Evolutionary conservation across 1,140 invertebrate species (phyloP), one percentile per base, ranked within the genome.

Genomic region (Saccostrea glomerata): DNA sequence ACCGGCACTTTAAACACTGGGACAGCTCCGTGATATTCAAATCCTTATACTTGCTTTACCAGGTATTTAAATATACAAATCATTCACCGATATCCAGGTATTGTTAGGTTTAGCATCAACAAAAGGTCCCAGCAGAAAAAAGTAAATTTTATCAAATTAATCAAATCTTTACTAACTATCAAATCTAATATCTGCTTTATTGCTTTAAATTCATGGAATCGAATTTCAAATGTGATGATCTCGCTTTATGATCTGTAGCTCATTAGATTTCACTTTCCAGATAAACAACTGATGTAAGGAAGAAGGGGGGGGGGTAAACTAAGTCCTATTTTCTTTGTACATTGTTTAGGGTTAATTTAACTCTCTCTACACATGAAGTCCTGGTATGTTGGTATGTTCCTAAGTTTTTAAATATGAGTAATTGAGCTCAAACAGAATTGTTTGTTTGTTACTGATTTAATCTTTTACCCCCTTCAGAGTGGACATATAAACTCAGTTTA

Each of bases 361-460:
- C 12, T 36, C 11, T 77, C 30, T 77, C 11, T 77, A 36, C 70
- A 25, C 70, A 77, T 77, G 70, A 77, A 77, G 13, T 12, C 23
- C 30, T 36, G 70, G 25, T 77, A 12, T 25, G 70, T 77, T 36
- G 70, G 25, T 77, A 12, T 25, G 70, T 77, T 9, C 25, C 23
- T 20, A 63, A 63, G 25, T 30, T 25, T 30, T 77, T 77, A 77
- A 77, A 77, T 77, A 25, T 30, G 23, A 77, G 70, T 77, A 77
- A 77, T 77, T 25, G 70, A 77, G 70, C 25, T 12, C 23, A 77
- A 77, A 77, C 13, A 15, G 25, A 30, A 30, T 77, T 77, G 25
- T 77, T 77, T 77, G 70, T 77, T 77, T 30, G 25, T 77, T 77
- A 30, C 25, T 73, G 66, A 73, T 73, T 73, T 30, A 73, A 73